phyloP scores from a whole-genome alignment of 1,140 invertebrate species.

The Andrena cerasifolii region DNA sequence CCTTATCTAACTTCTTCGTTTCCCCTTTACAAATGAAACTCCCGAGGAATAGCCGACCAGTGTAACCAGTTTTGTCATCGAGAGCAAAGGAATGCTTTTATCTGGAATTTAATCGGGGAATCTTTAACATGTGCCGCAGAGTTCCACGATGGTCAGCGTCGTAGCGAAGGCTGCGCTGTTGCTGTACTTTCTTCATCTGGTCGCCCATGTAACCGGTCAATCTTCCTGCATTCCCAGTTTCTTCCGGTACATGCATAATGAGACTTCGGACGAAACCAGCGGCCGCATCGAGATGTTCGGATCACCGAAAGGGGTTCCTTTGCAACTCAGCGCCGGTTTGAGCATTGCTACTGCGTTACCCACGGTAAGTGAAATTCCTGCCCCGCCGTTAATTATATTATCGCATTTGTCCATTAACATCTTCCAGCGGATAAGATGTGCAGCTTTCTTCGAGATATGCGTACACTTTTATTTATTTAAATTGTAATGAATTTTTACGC shows the following conservation, averaged over 20 bases:
- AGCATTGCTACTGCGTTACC: slow-evolving; percentile 67
- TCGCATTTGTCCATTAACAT: too few relatives aligned
- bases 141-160: slow-evolving; percentile 31
- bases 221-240: slow-evolving; percentile 77
- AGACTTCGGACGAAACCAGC: slow-evolving; percentile 71
- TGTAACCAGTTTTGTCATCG: too few relatives aligned
- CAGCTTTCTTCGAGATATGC: too few relatives aligned
- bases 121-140: neutral
- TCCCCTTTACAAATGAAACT: too few relatives aligned
- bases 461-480: too few relatives aligned
- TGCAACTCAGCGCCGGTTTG: slow-evolving; percentile 70
- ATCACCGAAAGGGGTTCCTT: slow-evolving; percentile 63
- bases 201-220: slow-evolving; percentile 14
- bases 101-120: neutral
- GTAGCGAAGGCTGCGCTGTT: slow-evolving; percentile 29
- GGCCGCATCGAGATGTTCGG: slow-evolving; percentile 71
- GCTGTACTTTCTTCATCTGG: neutral
- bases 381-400: neutral
- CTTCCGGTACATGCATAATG: slow-evolving; percentile 76
- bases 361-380: slow-evolving; percentile 59
- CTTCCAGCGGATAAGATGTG: too few relatives aligned
- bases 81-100: too few relatives aligned
- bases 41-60: too few relatives aligned
- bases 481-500: too few relatives aligned
- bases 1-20: too few relatives aligned